phyloP scores from a whole-genome alignment of 2,888 invertebrate species.

The Zele albiditarsus region DNA sequence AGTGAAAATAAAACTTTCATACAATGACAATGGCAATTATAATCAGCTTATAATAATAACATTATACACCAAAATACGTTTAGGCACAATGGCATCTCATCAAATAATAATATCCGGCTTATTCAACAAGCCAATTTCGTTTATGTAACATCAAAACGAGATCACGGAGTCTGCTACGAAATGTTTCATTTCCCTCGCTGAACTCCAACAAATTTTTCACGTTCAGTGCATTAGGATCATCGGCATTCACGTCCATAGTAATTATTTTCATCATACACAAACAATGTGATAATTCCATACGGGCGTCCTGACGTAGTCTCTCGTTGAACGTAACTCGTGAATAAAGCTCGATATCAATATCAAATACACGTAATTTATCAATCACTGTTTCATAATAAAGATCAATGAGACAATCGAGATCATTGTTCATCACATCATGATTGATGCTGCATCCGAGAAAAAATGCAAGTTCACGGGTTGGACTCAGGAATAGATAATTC shows the following conservation, averaged over 20 bases:
- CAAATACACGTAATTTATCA: conserved; percentile 68
- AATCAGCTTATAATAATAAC: background rate
- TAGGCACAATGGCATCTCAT: background rate
- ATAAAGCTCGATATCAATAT: conserved; percentile 64
- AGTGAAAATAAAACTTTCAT: too few relatives aligned
- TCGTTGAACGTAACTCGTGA: conserved; percentile 55
- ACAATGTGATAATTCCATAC: conserved; percentile 61
- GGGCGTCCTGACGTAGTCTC: conserved; percentile 55
- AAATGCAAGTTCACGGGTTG: conserved; percentile 76
- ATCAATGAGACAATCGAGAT: conserved; percentile 74
- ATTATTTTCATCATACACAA: conserved; percentile 61
- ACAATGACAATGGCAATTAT: too few relatives aligned
- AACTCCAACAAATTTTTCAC: conserved; percentile 37
- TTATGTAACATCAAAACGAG: conserved; percentile 48
- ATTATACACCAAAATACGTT: background rate
- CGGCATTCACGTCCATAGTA: conserved; percentile 52
- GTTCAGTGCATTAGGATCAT: conserved; percentile 42
- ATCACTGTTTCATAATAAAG: conserved; percentile 75
- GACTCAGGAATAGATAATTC: conserved; percentile 74
- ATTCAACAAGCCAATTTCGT: conserved; percentile 49
- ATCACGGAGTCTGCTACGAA: conserved; percentile 47
- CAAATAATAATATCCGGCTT: background rate
- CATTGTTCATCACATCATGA: conserved; percentile 70
- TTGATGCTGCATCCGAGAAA: conserved; percentile 76
- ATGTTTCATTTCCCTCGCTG: conserved; percentile 49